Evolutionary conservation across 2,113 vertebrate species (phyloP), one percentile per base, ranked within the genome.

Genomic region (Centropus bengalensis): DNA sequence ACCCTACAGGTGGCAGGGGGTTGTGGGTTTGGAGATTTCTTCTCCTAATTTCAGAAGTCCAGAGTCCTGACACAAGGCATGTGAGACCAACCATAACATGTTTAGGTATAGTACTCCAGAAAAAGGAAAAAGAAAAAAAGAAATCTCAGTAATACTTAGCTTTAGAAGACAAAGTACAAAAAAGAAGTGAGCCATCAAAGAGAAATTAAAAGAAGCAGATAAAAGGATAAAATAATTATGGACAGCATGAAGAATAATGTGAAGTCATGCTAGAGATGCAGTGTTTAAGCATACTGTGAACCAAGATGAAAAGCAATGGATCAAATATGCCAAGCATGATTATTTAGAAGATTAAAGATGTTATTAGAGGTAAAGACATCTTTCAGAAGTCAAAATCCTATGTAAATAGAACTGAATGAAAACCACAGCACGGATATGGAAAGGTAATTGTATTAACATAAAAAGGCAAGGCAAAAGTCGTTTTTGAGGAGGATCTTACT

Each of bases 221-320:
- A 74, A 93, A 93, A 93, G 66, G 42, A 78, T 70, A 71, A 91
- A 67, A 76, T 71, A 82, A 66, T 63, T 78, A 93, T 9, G 18
- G 66, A 74, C 24, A 88, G 21, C 51, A 78, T 23, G 36, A 95
- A 92, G 33, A 74, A 21, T 70, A 75, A 91, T 18, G 40, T 70
- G 66, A 68, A 77, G 40, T 62, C 74, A 85, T 19, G 27, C 58
- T 44, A 90, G 30, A 95, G 21, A 40, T 42, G 82, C 62, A 56
- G 28, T 67, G 27, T 45, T 70, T 82, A 92, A 9, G 55, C 10
- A 26, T 26, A 47, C 27, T 33, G 73, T 14, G 40, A 82, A 86
- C 12, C 16, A 76, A 86, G 52, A 88, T 32, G 0, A 73, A 94
- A 74, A 74, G 13, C n/a, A 74, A 66, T 8, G 23, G 49, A 86